A percentile compares a stretch with the other conserved stretches of the same genome.
Conservation (phyloP, 1,140 invertebrate species). For the Coelopa frigida region DNA sequence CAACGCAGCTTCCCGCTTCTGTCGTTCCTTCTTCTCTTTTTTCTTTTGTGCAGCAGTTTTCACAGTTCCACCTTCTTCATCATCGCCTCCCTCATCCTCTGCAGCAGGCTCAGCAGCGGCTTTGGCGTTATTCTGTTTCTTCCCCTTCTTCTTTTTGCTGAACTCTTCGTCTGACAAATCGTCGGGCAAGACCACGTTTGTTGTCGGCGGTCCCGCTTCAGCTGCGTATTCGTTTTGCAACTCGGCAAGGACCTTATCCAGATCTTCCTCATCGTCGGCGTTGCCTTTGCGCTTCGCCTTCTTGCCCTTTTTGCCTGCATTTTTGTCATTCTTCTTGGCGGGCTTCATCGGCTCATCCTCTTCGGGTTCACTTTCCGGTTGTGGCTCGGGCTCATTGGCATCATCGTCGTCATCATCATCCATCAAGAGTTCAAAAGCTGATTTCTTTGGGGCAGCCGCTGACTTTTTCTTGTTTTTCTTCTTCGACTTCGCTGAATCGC, state of each 20-base stretch:
- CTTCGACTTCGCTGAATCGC: constrained; percentile 28
- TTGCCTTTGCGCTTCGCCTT: constrained; percentile 62
- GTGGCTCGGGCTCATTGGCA: constrained; percentile 23
- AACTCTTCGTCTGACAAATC: constrained; percentile 47
- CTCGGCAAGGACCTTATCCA: constrained; percentile 77
- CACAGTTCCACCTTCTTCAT: constrained; percentile 56
- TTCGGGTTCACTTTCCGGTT: constrained; percentile 45
- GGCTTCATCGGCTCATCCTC: constrained; percentile 47
- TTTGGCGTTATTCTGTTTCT: constrained; percentile 32
- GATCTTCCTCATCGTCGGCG: constrained; percentile 69
- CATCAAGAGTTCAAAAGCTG: constrained; percentile 55
- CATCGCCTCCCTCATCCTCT: constrained; percentile 49
- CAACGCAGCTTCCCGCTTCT: constrained; percentile 59
- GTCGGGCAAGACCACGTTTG: constrained; percentile 25
- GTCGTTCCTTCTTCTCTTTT: constrained; percentile 78
- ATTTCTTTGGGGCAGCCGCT: constrained; percentile 49
- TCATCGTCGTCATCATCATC: constrained; percentile 48
- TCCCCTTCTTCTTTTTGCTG: constrained; percentile 46
- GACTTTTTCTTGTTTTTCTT: constrained; percentile 47
- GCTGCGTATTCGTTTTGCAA: constrained; percentile 70
- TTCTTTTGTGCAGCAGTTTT: constrained; percentile 80
- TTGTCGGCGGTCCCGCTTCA: constrained; percentile 39
- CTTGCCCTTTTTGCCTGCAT: constrained; percentile 57
- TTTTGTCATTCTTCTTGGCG: constrained; percentile 51
- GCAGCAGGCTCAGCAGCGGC: constrained; percentile 38